Base-by-base conservation (phyloP, 2,797 vertebrate genomes). In the Setipinna tenuifilis region DNA sequence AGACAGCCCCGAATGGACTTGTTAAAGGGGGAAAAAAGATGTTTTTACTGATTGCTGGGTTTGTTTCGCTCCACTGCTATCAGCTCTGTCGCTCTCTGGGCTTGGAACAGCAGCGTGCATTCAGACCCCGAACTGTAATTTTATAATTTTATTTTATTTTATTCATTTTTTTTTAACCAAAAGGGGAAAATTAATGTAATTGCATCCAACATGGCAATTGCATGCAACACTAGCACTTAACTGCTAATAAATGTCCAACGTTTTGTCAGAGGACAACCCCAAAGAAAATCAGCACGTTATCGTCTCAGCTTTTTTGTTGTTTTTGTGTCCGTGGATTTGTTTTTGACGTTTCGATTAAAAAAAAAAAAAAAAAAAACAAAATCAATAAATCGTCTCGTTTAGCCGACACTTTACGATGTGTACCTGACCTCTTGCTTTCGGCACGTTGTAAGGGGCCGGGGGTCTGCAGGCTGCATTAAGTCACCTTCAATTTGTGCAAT, bases 1-100 rank as follows among this genome's bases (percentile, higher is more conserved):
- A 83, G 82, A 88, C 44, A 46, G 48, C 85, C 82, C 71, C 23
- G 21, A 85, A 59, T 7, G 58, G 41, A 65, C 85, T 71, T 90
- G 85, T 90, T 87, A 61, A 19, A 28, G 81, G 31, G 48, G 65
- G 23, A 4, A 7, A 4, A 54, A 19, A 35, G n/a, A 31, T 54
- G 35, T 65, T 83, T 65, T 50, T 85, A 41, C 81, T 85, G 87
- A 85, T 85, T 85, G 19, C 81, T 48, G 23, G 71, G 50, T 85
- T 82, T 31, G 23, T 80, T 81, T 35, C n/a, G 65, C 83, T 44
- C 23, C 61, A n/a, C 59, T 58, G 80, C 35, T 83, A 85, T 54
- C 44, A 41, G 50, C 50, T 25, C 84, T 16, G 16, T 50, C 21
- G 78, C 44, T 48, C n/a, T 31, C 44, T 50, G 61, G n/a, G 81